Conservation (phyloP, 2,888 invertebrate species). For the Chloroclystis v-ata region DNA sequence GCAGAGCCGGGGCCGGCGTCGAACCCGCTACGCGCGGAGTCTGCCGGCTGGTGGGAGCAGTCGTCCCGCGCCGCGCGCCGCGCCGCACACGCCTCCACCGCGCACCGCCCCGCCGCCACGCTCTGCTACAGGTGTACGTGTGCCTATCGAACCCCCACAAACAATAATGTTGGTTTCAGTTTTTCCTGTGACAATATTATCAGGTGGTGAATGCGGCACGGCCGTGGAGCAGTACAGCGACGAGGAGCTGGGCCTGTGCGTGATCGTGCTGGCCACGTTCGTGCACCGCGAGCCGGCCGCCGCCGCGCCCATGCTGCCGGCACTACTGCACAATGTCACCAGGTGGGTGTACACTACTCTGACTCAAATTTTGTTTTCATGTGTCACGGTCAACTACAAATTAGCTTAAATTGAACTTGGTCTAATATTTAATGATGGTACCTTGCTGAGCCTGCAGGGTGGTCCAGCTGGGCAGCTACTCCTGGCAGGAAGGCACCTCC, state of each 20-base stretch:
- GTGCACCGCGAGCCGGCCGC: slow-evolving; percentile 96
- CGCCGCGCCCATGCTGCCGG: slow-evolving; percentile 95
- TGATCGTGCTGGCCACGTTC: slow-evolving; percentile 95
- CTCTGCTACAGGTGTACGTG: slow-evolving; percentile 56
- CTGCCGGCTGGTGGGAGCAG: slow-evolving; percentile 44
- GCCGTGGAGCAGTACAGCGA: slow-evolving; percentile 95
- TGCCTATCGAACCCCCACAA: too few species aligned
- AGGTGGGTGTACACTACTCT: slow-evolving; percentile 84
- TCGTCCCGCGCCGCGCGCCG: slow-evolving; percentile 44
- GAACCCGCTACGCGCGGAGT: too few species aligned
- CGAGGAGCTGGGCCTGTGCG: slow-evolving; percentile 95
- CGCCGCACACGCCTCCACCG: slow-evolving; percentile 73
- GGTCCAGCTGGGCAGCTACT: slow-evolving; percentile 87
- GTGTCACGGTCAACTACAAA: too few species aligned
- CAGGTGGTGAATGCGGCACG: slow-evolving; percentile 94
- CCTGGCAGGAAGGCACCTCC: slow-evolving; percentile 93
- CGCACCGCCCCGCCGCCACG: slow-evolving; percentile 44
- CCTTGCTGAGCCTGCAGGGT: slow-evolving; percentile 81
- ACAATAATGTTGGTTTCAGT: too few species aligned
- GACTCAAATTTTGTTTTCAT: neutral
- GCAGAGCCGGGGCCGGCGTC: too few species aligned
- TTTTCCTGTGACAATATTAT: too few species aligned
- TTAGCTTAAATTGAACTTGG: too few species aligned
- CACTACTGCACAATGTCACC: slow-evolving; percentile 91
- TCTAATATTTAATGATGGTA: too few species aligned